phyloP scores from a whole-genome alignment of 2,113 vertebrate species.

The Corythornis madagascariensis region DNA sequence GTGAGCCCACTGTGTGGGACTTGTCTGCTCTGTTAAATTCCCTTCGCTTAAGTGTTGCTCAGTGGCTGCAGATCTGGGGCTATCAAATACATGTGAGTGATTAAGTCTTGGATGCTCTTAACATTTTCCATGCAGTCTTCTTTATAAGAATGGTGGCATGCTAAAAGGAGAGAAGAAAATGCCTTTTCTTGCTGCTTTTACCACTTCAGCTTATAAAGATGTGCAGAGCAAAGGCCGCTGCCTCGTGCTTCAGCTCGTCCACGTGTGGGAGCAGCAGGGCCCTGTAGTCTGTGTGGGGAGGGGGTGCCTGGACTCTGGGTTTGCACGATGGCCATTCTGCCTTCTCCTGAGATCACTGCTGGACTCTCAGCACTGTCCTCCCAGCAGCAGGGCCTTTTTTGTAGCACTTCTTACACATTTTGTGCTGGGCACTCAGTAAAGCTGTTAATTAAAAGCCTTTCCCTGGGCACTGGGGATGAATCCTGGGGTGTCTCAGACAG shows the following conservation, averaged over 20 bases:
- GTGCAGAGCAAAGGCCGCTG: not conserved
- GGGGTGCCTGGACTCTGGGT: not conserved
- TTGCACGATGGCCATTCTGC: not conserved
- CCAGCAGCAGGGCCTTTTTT: not conserved
- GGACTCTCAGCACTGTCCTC: not conserved
- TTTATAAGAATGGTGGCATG: not conserved
- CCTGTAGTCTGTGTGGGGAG: not conserved
- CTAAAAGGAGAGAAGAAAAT: not conserved
- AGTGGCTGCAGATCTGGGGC: not conserved
- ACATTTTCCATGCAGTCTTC: not conserved
- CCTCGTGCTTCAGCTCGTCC: not conserved
- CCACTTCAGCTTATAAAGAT: not conserved
- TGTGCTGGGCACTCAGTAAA: not conserved
- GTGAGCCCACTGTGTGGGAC: not conserved
- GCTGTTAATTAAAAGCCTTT: not conserved
- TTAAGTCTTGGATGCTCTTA: not conserved
- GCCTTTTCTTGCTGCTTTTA: not conserved
- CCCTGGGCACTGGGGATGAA: not conserved
- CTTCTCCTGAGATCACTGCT: not conserved
- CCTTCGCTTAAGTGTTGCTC: not conserved
- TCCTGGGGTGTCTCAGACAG: not conserved
- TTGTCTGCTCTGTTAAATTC: not conserved
- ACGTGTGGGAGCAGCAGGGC: not conserved
- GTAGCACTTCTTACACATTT: not conserved
- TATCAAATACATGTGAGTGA: not conserved